phyloP scores from a whole-genome alignment of 2,797 vertebrate species.

The Gila robusta region DNA sequence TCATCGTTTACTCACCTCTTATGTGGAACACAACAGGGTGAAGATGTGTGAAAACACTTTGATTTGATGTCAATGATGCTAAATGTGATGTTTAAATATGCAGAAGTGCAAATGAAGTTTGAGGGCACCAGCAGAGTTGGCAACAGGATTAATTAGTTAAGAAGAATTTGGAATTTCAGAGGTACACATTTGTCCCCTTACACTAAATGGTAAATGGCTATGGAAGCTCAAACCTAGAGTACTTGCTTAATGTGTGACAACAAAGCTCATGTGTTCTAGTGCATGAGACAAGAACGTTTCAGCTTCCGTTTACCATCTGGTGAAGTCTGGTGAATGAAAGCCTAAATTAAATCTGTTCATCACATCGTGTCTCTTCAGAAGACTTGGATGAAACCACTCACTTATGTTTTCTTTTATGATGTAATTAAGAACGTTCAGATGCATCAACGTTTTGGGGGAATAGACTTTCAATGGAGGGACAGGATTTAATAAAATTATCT shows the following conservation, averaged over 20 bases:
- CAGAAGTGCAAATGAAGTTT: not conserved
- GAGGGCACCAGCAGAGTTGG: not conserved
- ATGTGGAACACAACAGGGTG: not conserved
- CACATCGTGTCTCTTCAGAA: not conserved
- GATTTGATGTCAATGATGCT: slow-evolving; percentile 10
- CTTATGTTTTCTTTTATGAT: not conserved
- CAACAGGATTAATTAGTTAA: slow-evolving; percentile 1
- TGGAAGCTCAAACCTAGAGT: not conserved
- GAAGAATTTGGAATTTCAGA: not conserved
- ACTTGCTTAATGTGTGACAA: not conserved
- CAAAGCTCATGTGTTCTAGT: not conserved
- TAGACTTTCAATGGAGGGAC: not conserved
- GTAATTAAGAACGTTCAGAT: not conserved
- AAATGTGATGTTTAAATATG: not conserved
- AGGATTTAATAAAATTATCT: not conserved
- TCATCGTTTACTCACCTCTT: not conserved
- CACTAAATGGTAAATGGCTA: not conserved
- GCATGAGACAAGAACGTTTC: not conserved
- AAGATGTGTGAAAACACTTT: not conserved
- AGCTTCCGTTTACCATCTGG: not conserved
- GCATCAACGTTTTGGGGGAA: not conserved
- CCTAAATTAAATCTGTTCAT: not conserved
- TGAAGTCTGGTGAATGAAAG: not conserved
- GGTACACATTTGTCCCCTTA: not conserved
- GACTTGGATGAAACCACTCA: not conserved